A percentile compares a stretch with the other conserved stretches of the same genome.
Conservation (phyloP, 2,113 vertebrate genomes). For the Silurus asotus region DNA sequence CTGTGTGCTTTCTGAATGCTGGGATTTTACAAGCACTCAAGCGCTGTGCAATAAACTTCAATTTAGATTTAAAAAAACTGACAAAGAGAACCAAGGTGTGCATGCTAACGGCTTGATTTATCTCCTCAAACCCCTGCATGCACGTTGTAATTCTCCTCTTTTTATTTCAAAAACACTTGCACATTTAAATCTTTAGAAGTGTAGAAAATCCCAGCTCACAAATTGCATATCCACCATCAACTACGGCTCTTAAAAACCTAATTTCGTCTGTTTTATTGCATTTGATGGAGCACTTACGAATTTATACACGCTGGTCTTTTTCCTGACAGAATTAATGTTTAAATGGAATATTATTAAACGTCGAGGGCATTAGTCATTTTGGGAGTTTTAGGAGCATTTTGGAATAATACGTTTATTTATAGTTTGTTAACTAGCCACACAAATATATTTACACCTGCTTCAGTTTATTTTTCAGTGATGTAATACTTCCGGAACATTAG, state of each 20-base stretch:
- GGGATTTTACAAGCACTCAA: slow-evolving; percentile 16
- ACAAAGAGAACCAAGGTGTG: slow-evolving; percentile 7
- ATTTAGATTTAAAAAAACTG: slow-evolving; percentile 21
- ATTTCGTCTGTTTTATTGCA: slow-evolving; percentile 41
- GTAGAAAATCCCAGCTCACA: background rate
- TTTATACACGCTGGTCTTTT: slow-evolving; percentile 31
- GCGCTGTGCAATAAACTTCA: background rate
- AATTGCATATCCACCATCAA: background rate
- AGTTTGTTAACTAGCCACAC: slow-evolving; percentile 55
- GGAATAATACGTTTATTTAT: slow-evolving; percentile 49
- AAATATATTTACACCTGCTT: slow-evolving; percentile 55
- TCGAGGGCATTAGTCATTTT: slow-evolving; percentile 38
- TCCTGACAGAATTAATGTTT: slow-evolving; percentile 33
- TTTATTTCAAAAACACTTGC: slow-evolving; percentile 25
- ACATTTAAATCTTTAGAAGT: background rate
- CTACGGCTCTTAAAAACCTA: slow-evolving; percentile 22
- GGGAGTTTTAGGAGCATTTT: slow-evolving; percentile 48
- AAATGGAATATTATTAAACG: slow-evolving; percentile 30
- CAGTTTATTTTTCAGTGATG: slow-evolving; percentile 55
- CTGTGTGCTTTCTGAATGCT: slow-evolving; percentile 32
- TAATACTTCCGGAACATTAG: slow-evolving; percentile 57
- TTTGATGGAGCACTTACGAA: slow-evolving; percentile 32
- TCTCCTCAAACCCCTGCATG: background rate
- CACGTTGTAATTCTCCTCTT: background rate
- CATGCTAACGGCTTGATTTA: background rate